A percentile compares a stretch with the other conserved stretches of the same genome.
Conservation (phyloP, 30 jellyfish, hydroid and myxozoan species). For the Haliclystus octoradiatus region DNA sequence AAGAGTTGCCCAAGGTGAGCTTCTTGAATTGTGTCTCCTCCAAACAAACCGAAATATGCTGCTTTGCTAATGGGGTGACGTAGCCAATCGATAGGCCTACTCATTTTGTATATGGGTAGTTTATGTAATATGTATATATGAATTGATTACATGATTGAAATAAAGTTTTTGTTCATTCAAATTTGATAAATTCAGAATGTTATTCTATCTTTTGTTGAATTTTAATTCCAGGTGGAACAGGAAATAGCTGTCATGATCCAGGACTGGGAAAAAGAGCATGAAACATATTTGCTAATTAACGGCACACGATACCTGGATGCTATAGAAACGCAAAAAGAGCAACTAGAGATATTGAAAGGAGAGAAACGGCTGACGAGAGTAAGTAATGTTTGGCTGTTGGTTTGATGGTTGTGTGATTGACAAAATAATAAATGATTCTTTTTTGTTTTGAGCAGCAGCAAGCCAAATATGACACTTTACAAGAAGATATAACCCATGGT, state of each 20-base stretch:
- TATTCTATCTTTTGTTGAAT: background rate
- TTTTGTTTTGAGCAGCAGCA: background rate
- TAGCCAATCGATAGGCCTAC: too few species aligned
- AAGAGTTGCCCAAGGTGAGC: slow-evolving; percentile 88
- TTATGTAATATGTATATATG: too few species aligned
- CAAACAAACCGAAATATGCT: too few species aligned
- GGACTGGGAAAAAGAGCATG: slow-evolving; percentile 92
- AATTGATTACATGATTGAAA: background rate
- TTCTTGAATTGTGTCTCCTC: background rate
- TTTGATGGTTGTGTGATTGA: background rate
- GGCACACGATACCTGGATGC: slow-evolving; percentile 66
- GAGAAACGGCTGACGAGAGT: slow-evolving; percentile 69
- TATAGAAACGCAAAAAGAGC: slow-evolving; percentile 49
- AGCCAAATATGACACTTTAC: background rate
- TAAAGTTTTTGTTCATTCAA: background rate
- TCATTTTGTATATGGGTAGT: too few species aligned
- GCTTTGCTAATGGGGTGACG: too few species aligned
- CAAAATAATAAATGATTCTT: background rate
- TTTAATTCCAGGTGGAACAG: slow-evolving; percentile 36
- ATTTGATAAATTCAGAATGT: background rate
- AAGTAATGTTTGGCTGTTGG: background rate
- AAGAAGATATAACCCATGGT: background rate
- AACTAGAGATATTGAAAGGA: slow-evolving; percentile 55
- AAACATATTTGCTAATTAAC: slow-evolving; percentile 55
- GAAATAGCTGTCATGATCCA: slow-evolving; percentile 34